Evolutionary conservation across 2,888 invertebrate species (phyloP).

Genomic region (Lysandra coridon): DNA sequence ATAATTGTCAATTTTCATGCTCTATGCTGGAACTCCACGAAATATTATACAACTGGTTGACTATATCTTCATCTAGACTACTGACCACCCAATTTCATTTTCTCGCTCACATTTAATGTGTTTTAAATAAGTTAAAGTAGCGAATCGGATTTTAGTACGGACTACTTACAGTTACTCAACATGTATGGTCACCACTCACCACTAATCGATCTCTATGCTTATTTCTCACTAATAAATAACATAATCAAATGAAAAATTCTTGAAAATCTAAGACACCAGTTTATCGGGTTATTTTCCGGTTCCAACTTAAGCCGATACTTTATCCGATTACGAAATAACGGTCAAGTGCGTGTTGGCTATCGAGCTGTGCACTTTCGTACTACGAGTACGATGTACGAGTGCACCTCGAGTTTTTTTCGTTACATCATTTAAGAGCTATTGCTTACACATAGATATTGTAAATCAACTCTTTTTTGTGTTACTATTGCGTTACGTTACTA

Average conservation of each 20-base stretch:
- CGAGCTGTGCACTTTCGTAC: slow-evolving; percentile 1
- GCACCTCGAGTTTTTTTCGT: background rate
- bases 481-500: background rate
- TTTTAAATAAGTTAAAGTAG: no score
- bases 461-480: background rate
- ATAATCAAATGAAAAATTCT: background rate
- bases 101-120: no score
- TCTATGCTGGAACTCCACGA: no score
- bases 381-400: background rate
- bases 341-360: slow-evolving; percentile 7
- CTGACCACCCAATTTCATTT: no score
- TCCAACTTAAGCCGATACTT: background rate
- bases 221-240: background rate
- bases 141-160: no score
- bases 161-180: no score
- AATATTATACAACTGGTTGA: no score
- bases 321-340: slow-evolving; percentile 14
- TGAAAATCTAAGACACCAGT: background rate
- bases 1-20: no score
- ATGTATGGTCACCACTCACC: no score
- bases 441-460: background rate
- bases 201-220: background rate
- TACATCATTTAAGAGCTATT: background rate
- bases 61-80: no score
- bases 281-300: background rate